Conservation (phyloP, 2,113 vertebrate genomes). For the Crotalus tigris region DNA sequence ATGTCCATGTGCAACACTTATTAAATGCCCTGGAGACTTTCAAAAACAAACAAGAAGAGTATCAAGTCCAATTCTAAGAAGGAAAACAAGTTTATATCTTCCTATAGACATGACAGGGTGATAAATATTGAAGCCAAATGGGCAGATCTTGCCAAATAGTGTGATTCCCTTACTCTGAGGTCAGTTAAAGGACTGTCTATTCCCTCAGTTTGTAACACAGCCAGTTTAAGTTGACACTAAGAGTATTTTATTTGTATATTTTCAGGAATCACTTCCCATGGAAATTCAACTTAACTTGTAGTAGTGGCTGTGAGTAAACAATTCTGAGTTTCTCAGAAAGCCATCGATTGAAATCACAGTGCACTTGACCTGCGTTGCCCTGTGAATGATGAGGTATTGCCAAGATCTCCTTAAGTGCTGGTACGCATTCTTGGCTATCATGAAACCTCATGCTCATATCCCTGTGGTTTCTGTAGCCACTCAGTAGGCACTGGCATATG, state of each 20-base stretch:
- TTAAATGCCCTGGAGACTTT: background rate
- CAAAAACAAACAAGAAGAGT: background rate
- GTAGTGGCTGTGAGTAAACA: background rate
- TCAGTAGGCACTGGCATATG: background rate
- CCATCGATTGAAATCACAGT: background rate
- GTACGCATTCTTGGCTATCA: background rate
- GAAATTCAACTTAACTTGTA: background rate
- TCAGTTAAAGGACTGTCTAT: slow-evolving; percentile 17
- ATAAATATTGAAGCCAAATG: background rate
- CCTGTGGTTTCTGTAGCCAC: background rate
- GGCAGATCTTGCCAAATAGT: background rate
- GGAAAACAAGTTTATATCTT: background rate
- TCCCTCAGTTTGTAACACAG: slow-evolving; percentile 10
- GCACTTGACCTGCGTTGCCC: background rate
- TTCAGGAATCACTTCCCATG: background rate
- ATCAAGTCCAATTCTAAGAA: background rate
- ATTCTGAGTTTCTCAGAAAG: background rate
- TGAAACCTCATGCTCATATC: background rate
- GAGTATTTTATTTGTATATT: slow-evolving; percentile 13
- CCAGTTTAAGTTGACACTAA: rapidly evolving
- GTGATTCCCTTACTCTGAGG: background rate
- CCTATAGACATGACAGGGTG: background rate
- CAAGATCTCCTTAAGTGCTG: background rate
- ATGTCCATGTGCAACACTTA: background rate
- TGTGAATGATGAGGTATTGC: background rate